Evolutionary conservation across 1,140 invertebrate species (phyloP), one percentile per base, ranked within the genome.

Genomic region (Penaeus indicus): DNA sequence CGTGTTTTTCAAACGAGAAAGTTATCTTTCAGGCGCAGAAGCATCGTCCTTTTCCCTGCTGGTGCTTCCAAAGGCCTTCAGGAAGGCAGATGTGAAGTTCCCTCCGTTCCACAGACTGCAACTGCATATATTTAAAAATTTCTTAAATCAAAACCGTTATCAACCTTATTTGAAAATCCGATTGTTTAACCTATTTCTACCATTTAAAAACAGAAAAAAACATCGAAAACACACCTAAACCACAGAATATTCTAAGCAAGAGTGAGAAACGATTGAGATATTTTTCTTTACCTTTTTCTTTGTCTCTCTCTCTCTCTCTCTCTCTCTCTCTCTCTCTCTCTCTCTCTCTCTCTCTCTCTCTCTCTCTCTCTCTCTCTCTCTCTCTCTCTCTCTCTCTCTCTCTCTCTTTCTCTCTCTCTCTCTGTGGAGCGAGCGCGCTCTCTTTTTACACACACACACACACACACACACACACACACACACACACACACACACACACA

Each of bases 111-210:
- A 42, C 67, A 63, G 64, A 22, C 85, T 27, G 79, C 78, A 82
- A 27, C 85, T 60, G 64, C 63, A 54, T 72, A 82, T 82, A 87
- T 87, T 81, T 82, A 38, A 61, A 61, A 80, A 69, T 72, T 32
- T 87, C 82, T 42, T 32, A 75, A 32, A 32, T 47, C 32, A 38
- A 64, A 82, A 47, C 19, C 13, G 54, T 82, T 32, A 42, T 27
- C 67, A 75, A 32, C 8, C 0, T 32, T 27, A 4, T 32, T 25
- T 25, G 3, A 10, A 32, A 27, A 75, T 75, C 42, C 72, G 42
- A 19, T 75, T 75, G 3, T 75, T 7, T 38, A 19, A 21, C 42
- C 69, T 25, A 69, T 27, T 3, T 1, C 32, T 27, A 25, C 67
- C 32, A 16, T 69, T 27, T 69, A 32, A 32, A 32, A 32, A 32